Conservation (phyloP, 1,140 invertebrate species). For the Caenorhabditis tropicalis region DNA sequence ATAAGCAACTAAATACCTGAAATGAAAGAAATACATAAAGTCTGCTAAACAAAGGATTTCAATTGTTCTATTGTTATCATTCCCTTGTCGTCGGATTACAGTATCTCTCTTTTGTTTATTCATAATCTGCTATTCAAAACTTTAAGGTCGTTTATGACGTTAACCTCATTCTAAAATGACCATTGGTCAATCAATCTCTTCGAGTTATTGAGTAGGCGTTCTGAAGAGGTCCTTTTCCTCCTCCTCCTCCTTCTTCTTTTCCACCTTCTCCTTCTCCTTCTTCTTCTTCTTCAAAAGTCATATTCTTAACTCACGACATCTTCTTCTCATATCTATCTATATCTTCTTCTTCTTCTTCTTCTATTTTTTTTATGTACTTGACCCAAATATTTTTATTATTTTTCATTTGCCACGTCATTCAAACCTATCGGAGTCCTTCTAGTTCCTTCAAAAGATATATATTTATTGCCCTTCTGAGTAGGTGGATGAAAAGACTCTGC, state of each 20-base stretch:
- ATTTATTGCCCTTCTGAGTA: conserved; percentile 34
- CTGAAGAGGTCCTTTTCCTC: conserved; percentile 18
- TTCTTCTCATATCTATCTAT: neutral
- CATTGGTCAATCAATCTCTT: neutral
- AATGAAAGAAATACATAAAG: too few species aligned
- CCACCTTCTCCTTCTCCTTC: neutral
- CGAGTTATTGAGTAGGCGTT: neutral
- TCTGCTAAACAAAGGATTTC: too few species aligned
- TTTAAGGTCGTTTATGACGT: neutral
- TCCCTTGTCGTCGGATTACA: neutral
- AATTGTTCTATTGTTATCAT: too few species aligned
- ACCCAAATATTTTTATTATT: neutral
- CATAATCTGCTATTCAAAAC: neutral
- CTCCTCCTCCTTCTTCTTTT: neutral
- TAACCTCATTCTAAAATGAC: neutral
- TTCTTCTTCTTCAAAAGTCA: neutral
- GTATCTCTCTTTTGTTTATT: neutral
- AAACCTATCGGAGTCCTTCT: neutral
- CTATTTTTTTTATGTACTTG: neutral
- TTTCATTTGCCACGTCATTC: neutral
- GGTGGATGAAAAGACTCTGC: neutral
- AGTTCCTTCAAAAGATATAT: neutral
- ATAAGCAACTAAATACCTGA: too few species aligned
- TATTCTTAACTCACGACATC: neutral
- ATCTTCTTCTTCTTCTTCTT: neutral